phyloP scores from a whole-genome alignment of 2,797 vertebrate species.

The Hoplostethus mediterraneus region DNA sequence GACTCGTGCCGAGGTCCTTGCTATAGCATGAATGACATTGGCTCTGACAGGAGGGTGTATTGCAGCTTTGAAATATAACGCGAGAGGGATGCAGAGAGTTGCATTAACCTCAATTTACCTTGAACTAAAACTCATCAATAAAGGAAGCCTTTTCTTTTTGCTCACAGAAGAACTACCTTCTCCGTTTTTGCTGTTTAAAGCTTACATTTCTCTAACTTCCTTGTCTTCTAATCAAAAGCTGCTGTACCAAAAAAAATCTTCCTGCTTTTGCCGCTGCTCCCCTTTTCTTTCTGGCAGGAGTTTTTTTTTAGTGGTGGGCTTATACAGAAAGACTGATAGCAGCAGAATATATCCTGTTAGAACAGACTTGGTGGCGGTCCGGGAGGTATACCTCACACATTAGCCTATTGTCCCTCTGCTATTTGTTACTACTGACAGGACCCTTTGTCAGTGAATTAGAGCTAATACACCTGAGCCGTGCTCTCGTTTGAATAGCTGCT shows the following conservation, averaged over 20 bases:
- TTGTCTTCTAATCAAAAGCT: background rate
- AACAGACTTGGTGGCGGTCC: conserved; percentile 45
- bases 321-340: conserved; percentile 37
- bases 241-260: conserved; percentile 1
- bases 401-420: conserved; percentile 46
- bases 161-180: background rate
- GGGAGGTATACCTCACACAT: conserved; percentile 51
- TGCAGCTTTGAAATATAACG: conserved; percentile 39
- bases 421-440: conserved; percentile 70
- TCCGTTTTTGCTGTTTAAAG: no score
- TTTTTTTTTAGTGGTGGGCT: conserved; percentile 16
- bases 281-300: conserved; percentile 39
- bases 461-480: conserved; percentile 56
- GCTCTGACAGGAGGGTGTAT: conserved; percentile 27
- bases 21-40: conserved; percentile 30
- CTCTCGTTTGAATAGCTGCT: conserved; percentile 61
- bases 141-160: conserved; percentile 9
- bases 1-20: background rate
- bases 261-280: conserved; percentile 14
- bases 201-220: background rate
- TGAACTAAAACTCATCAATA: conserved; percentile 31
- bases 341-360: conserved; percentile 27
- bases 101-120: conserved; percentile 32
- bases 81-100: conserved; percentile 34
- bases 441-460: conserved; percentile 61